A percentile compares a stretch with the other conserved stretches of the same genome.
Conservation (phyloP, 2,888 invertebrate species). For the Drosophila anomelani region DNA sequence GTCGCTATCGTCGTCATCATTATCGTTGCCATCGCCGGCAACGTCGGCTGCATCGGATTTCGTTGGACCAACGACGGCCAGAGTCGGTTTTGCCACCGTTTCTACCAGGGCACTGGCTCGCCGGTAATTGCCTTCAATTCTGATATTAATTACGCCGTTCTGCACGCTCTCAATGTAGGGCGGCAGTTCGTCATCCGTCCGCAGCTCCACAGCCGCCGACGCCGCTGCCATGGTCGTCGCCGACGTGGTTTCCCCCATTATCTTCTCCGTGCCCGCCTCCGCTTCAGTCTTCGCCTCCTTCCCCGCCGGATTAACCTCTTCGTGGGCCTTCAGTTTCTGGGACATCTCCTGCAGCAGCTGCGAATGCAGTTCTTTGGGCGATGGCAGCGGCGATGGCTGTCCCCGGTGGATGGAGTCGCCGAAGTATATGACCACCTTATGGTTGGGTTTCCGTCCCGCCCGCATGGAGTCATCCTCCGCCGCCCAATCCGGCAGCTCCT, state of each 20-base stretch:
- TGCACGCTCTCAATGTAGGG: conserved; percentile 84
- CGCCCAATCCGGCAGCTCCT: conserved; percentile 75
- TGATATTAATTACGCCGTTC: conserved; percentile 87
- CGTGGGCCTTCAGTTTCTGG: conserved; percentile 64
- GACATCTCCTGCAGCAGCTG: conserved; percentile 77
- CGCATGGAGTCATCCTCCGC: conserved; percentile 8
- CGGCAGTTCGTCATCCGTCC: conserved; percentile 84
- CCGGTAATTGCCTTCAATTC: conserved; percentile 87
- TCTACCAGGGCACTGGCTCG: conserved; percentile 88
- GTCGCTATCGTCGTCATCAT: conserved; percentile 55
- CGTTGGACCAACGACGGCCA: conserved; percentile 77
- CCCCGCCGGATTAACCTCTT: conserved; percentile 1
- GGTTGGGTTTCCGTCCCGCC: conserved; percentile 80
- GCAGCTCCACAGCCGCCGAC: conserved; percentile 24
- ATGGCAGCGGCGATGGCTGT: conserved; percentile 42
- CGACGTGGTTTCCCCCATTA: conserved; percentile 18
- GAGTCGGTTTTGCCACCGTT: conserved; percentile 81
- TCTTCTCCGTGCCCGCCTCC: conserved; percentile 10
- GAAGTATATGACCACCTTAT: conserved; percentile 91
- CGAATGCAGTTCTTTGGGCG: conserved; percentile 58
- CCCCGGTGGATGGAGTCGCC: conserved; percentile 87
- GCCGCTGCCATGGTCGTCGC: conserved; percentile 6
- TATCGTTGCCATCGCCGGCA: conserved; percentile 36
- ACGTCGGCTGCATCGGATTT: conserved; percentile 63
- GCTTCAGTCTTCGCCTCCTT: conserved; percentile 13